These are phyloP conservation scores for Aplochiton taeniatus DNA, from an alignment of 2,797 vertebrate genomes.

Conservation along the genomic window DNA sequence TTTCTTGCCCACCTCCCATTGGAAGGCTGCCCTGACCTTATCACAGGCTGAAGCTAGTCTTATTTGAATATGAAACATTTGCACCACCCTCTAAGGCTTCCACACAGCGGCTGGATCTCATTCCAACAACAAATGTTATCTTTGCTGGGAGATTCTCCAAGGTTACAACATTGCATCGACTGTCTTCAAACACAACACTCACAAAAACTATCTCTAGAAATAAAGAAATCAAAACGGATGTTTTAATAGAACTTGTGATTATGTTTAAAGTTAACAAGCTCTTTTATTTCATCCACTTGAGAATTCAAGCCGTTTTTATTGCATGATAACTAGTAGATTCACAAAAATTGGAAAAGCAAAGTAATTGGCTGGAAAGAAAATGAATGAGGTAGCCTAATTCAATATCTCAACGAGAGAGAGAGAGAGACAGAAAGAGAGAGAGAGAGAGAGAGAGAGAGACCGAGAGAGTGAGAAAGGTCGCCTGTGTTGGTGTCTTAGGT, in stretches of 20 bases:
- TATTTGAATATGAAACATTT: constrained; percentile 64
- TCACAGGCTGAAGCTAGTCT: constrained; percentile 50
- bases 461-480: constrained; percentile 59
- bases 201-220: neutral
- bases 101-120: constrained; percentile 57
- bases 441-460: constrained; percentile 57
- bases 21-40: constrained; percentile 60
- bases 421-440: constrained; percentile 33
- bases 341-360: too few relatives aligned
- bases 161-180: constrained; percentile 34
- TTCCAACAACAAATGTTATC: constrained; percentile 62
- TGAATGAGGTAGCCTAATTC: too few relatives aligned
- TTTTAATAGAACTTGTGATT: too few relatives aligned
- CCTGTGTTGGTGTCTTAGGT: constrained; percentile 60
- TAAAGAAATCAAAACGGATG: constrained; percentile 36
- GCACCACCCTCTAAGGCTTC: constrained; percentile 68
- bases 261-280: too few relatives aligned
- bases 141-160: constrained; percentile 48
- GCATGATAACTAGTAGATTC: constrained; percentile 12
- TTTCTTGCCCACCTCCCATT: constrained; percentile 38
- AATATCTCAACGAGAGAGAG: too few relatives aligned
- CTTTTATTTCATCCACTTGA: constrained; percentile 41
- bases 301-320: constrained; percentile 13
- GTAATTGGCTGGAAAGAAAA: too few relatives aligned
- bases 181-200: constrained; percentile 24